Conservation (phyloP, 2,888 invertebrate genomes). For the Ellobium chinense region DNA sequence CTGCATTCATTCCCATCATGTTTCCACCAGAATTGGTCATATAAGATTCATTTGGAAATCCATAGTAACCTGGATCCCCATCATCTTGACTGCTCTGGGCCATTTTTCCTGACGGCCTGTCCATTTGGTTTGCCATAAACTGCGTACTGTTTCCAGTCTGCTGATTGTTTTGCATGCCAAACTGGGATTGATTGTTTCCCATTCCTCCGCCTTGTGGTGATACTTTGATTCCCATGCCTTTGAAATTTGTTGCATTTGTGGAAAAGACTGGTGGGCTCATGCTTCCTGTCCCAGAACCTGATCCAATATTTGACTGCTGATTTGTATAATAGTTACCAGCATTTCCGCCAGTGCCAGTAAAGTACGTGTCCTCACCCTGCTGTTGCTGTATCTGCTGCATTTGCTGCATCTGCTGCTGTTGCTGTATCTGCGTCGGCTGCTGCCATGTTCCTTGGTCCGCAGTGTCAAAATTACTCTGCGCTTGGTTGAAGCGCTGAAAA, state of each 20-base stretch:
- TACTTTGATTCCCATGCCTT: not conserved
- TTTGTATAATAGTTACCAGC: not conserved
- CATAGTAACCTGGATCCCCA: constrained; percentile 10
- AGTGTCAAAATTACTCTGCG: not conserved
- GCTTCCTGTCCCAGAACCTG: not conserved
- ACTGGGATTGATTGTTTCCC: not conserved
- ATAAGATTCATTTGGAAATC: constrained; percentile 21
- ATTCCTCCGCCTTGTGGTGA: not conserved
- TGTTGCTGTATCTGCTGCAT: not conserved
- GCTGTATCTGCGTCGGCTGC: not conserved
- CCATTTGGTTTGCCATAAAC: not conserved
- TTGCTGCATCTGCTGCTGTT: not conserved
- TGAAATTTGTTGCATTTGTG: not conserved
- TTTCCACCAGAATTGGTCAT: constrained; percentile 16
- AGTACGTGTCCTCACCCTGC: constrained; percentile 4
- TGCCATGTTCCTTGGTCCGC: constrained; percentile 27
- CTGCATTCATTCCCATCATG: not conserved
- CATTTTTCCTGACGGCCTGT: not conserved
- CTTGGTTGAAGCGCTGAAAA: not conserved
- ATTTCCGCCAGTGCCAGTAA: not conserved
- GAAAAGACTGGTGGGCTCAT: not conserved
- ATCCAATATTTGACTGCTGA: constrained; percentile 4
- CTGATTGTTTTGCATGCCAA: not conserved
- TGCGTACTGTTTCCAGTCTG: not conserved
- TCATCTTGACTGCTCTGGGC: not conserved